Conservation (phyloP, 2,888 invertebrate species). For the Lucinisca nassula region DNA sequence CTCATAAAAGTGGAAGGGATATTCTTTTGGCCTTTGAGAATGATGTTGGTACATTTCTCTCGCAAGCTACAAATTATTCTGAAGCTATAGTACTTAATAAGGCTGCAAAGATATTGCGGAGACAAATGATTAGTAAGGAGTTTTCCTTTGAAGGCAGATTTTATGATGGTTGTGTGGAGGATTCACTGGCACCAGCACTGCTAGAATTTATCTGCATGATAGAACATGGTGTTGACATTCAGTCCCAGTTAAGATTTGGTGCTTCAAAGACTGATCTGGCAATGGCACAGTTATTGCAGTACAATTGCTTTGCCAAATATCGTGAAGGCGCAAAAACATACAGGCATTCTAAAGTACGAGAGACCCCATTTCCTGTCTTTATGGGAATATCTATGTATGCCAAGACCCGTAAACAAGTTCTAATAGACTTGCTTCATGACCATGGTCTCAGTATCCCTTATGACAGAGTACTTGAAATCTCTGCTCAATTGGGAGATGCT, state of each 20-base stretch:
- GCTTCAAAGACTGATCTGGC: constrained; percentile 41
- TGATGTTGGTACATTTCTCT: constrained; percentile 57
- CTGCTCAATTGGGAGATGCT: constrained; percentile 10
- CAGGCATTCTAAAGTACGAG: constrained; percentile 1
- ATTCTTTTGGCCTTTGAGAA: no score
- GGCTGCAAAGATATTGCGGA: constrained; percentile 71
- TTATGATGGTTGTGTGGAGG: constrained; percentile 34
- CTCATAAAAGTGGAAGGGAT: constrained; percentile 54
- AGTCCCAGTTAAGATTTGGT: constrained; percentile 39
- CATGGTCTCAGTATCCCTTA: constrained; percentile 15
- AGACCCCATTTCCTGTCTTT: no score
- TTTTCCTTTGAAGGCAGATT: constrained; percentile 59
- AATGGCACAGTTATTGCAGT: constrained; percentile 39
- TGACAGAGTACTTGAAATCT: constrained; percentile 41
- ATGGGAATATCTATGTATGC: constrained; percentile 2
- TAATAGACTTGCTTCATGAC: constrained; percentile 10
- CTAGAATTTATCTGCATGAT: constrained; percentile 44
- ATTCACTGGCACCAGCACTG: constrained; percentile 28
- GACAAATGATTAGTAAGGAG: no score
- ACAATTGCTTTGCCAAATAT: constrained; percentile 42
- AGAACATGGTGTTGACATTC: constrained; percentile 45
- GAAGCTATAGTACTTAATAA: constrained; percentile 71
- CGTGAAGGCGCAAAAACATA: constrained; percentile 19
- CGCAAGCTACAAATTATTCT: constrained; percentile 44
- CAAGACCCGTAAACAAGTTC: constrained; percentile 12